Conservation (phyloP, 2,797 vertebrate genomes). For the Mastacembelus armatus region DNA sequence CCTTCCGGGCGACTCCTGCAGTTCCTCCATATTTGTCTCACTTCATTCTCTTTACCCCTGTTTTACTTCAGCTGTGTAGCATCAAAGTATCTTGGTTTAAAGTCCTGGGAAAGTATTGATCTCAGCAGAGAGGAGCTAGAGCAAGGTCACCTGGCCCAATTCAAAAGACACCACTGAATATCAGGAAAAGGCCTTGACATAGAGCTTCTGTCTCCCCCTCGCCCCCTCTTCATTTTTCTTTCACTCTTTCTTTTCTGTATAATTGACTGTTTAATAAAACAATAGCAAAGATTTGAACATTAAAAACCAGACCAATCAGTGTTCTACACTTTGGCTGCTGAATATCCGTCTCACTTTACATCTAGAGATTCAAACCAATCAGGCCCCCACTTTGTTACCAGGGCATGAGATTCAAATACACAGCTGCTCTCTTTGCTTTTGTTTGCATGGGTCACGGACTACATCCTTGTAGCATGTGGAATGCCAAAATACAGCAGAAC, state of each 20-base stretch:
- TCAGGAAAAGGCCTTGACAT: conserved; percentile 66
- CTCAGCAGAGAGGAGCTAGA: conserved; percentile 60
- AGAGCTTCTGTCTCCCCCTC: conserved; percentile 26
- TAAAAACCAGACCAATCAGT: conserved; percentile 28
- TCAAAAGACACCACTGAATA: conserved; percentile 57
- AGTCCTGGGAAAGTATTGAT: conserved; percentile 82
- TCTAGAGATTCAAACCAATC: conserved; percentile 14
- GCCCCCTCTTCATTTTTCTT: conserved; percentile 11
- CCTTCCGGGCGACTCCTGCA: conserved; percentile 45
- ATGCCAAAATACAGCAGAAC: conserved; percentile 54
- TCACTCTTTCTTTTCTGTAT: conserved; percentile 16
- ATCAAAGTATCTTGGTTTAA: conserved; percentile 78
- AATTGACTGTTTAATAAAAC: conserved; percentile 56
- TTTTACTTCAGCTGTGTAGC: conserved; percentile 59
- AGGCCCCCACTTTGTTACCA: conserved; percentile 20
- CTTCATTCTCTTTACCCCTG: conserved; percentile 53
- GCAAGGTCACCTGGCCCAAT: conserved; percentile 73
- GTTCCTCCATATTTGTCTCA: conserved; percentile 67
- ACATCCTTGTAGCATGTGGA: conserved; percentile 26
- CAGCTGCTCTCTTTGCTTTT: conserved; percentile 26
- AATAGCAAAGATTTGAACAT: conserved; percentile 34
- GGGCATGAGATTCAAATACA: conserved; percentile 33
- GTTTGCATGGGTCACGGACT: conserved; percentile 35
- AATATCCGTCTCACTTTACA: conserved; percentile 6
- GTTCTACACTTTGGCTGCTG: conserved; percentile 2